Percentiles rank a stretch among this genome's conserved stretches.
phyloP scores from a whole-genome alignment of 2,113 vertebrate species.

The Oreotrochilus melanogaster region DNA sequence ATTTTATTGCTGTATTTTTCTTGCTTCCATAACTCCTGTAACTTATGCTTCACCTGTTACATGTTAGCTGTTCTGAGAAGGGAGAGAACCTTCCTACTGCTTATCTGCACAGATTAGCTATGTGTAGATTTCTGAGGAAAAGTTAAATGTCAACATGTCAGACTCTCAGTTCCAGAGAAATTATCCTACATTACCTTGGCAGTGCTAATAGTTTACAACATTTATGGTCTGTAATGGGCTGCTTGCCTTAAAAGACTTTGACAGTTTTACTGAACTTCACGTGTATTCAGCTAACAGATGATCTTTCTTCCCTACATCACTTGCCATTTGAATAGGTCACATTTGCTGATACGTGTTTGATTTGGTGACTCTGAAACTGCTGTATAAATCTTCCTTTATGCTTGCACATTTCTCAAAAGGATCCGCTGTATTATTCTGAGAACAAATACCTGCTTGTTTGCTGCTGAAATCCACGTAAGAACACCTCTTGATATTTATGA shows the following conservation, averaged over 20 bases:
- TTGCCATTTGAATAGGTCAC: constrained; percentile 71
- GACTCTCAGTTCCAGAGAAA: constrained; percentile 4
- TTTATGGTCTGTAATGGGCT: constrained; percentile 36
- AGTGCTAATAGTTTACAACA: constrained; percentile 30
- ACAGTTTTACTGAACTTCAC: constrained; percentile 55
- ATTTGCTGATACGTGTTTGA: constrained; percentile 34
- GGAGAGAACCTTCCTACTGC: not conserved
- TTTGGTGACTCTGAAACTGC: constrained; percentile 21
- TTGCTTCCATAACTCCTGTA: not conserved
- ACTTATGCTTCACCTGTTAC: not conserved
- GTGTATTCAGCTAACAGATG: constrained; percentile 3
- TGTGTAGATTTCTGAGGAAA: not conserved
- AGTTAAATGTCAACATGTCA: constrained; percentile 31
- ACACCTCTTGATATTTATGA: not conserved
- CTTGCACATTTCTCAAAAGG: not conserved
- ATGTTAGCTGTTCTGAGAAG: not conserved
- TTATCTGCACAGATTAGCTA: not conserved
- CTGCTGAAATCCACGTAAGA: constrained; percentile 11
- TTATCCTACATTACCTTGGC: constrained; percentile 25
- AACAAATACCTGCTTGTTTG: constrained; percentile 54
- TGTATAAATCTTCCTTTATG: not conserved
- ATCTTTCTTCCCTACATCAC: constrained; percentile 36
- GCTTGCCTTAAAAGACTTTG: constrained; percentile 44
- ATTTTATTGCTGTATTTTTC: not conserved
- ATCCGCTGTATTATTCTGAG: constrained; percentile 5